A percentile compares a stretch with the other conserved stretches of the same genome.
These are phyloP conservation scores for Drosophila neotestacea DNA, from an alignment of 2,888 invertebrate species.

Conservation along the genomic window DNA sequence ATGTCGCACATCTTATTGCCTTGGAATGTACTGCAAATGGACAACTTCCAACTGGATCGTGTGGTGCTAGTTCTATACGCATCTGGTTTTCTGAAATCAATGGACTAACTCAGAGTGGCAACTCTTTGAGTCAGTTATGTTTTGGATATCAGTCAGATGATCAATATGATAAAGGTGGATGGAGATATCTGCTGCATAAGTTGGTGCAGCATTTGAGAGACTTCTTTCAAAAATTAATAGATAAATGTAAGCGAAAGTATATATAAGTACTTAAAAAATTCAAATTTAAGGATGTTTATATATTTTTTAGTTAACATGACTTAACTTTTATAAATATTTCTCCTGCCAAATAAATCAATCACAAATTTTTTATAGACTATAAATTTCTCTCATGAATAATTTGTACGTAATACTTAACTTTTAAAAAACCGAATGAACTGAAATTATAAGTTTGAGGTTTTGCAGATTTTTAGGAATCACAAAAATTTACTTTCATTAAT, in stretches of 20 bases:
- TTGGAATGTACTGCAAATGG: conserved; percentile 21
- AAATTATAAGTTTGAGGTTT: too few species aligned
- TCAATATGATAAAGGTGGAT: conserved; percentile 10
- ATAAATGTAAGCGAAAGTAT: conserved; percentile 3
- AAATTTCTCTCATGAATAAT: too few species aligned
- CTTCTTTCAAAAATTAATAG: neutral
- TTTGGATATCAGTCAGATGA: neutral
- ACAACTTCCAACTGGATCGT: conserved; percentile 3
- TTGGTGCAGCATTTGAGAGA: conserved; percentile 9
- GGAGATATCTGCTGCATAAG: conserved; percentile 16
- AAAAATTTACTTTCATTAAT: too few species aligned
- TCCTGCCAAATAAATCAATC: too few species aligned
- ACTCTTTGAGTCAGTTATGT: neutral
- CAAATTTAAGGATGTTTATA: too few species aligned
- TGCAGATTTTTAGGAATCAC: too few species aligned
- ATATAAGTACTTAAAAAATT: neutral
- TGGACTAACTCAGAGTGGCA: conserved; percentile 6
- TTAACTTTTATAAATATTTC: too few species aligned
- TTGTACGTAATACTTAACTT: too few species aligned
- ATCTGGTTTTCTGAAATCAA: conserved; percentile 44
- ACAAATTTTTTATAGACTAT: too few species aligned
- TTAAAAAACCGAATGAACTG: too few species aligned
- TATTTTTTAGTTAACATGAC: neutral
- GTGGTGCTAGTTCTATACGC: conserved; percentile 40
- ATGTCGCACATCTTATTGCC: conserved; percentile 53